A percentile compares a stretch with the other conserved stretches of the same genome.
phyloP scores from a whole-genome alignment of 1,140 invertebrate genomes.

The Ceratitis capitata region DNA sequence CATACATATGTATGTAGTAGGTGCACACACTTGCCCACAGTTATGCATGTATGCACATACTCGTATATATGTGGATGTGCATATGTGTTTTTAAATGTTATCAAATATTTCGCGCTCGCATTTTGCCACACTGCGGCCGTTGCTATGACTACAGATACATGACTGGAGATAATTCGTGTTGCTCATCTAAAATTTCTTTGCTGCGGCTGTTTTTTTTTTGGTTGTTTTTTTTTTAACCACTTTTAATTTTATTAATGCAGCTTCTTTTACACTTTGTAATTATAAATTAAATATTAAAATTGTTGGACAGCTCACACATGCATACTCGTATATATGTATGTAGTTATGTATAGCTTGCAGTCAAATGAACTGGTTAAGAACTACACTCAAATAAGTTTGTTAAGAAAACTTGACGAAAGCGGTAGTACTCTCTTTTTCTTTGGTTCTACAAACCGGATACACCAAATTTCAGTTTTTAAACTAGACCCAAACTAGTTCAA shows the following conservation, averaged over 20 bases:
- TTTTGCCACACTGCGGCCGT: neutral
- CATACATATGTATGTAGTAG: too few relatives aligned
- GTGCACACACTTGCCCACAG: neutral
- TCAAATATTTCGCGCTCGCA: neutral
- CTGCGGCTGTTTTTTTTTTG: neutral
- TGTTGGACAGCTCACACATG: neutral
- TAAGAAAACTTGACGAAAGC: too few relatives aligned
- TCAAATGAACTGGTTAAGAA: too few relatives aligned
- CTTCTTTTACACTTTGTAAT: neutral
- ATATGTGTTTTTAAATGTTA: neutral
- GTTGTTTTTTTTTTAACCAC: neutral
- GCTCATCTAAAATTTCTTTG: conserved; percentile 16
- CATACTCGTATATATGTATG: neutral
- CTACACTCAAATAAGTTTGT: too few relatives aligned
- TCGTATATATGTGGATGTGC: neutral
- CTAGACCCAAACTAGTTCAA: too few relatives aligned
- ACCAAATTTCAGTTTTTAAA: too few relatives aligned
- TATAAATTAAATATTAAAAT: conserved; percentile 31
- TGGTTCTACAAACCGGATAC: too few relatives aligned
- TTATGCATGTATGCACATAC: neutral
- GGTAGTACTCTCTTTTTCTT: too few relatives aligned
- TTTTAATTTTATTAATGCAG: too few relatives aligned
- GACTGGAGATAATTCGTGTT: too few relatives aligned
- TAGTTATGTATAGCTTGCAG: neutral
- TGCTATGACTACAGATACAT: too few relatives aligned